Evolutionary conservation across 1,140 invertebrate genomes (phyloP).

Genomic region (Chrysoperla carnea): DNA sequence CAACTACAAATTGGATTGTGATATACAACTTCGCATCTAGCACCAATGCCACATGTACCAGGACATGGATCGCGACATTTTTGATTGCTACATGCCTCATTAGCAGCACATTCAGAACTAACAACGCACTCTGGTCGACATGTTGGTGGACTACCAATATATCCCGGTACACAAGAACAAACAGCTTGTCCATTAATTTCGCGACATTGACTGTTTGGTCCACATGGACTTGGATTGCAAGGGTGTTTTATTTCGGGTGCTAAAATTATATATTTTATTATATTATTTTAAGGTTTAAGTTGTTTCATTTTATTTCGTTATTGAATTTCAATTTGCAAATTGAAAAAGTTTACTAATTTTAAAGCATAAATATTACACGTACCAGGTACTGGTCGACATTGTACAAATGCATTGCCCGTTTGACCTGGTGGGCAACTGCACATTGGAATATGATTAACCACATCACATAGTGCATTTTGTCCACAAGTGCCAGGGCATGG

Average conservation of each 20-base stretch:
- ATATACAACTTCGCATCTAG: slow-evolving; percentile 40
- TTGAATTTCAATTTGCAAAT: no score
- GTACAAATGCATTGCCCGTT: slow-evolving; percentile 47
- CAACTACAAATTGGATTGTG: slow-evolving; percentile 41
- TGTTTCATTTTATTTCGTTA: no score
- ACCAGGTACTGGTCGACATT: slow-evolving; percentile 34
- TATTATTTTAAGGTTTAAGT: neutral
- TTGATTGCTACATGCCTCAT: slow-evolving; percentile 39
- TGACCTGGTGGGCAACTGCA: slow-evolving; percentile 48
- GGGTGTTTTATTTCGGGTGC: slow-evolving; percentile 25
- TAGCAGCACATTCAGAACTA: slow-evolving; percentile 35
- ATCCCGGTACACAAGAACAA: slow-evolving; percentile 39
- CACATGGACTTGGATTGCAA: slow-evolving; percentile 45
- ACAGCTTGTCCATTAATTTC: slow-evolving; percentile 32
- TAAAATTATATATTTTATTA: slow-evolving; percentile 8
- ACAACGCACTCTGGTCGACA: slow-evolving; percentile 43
- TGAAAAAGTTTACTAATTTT: no score
- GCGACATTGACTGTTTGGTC: slow-evolving; percentile 43
- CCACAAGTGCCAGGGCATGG: slow-evolving; percentile 61
- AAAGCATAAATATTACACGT: slow-evolving; percentile 11
- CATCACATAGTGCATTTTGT: slow-evolving; percentile 45
- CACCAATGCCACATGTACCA: slow-evolving; percentile 37
- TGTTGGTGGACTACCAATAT: slow-evolving; percentile 35
- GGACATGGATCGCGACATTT: slow-evolving; percentile 46
- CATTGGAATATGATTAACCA: slow-evolving; percentile 49